Evolutionary conservation across 2,797 vertebrate species (phyloP).

Genomic region (Echeneis naucrates): DNA sequence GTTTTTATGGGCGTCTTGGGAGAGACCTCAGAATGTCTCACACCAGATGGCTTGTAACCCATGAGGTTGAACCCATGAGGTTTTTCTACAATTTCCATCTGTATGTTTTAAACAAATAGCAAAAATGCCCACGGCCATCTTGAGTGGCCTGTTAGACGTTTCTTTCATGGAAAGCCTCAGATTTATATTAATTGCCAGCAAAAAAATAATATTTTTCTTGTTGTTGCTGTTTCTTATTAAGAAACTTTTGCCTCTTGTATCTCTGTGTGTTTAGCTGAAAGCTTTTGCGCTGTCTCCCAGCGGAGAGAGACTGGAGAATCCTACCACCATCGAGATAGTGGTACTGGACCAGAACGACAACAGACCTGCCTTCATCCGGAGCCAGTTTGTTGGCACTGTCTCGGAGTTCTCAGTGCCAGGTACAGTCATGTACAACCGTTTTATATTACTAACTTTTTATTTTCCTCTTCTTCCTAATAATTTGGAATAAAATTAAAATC

Average conservation of each 20-base stretch:
- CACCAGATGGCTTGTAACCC: conserved; percentile 57
- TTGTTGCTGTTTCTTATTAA: too few relatives aligned
- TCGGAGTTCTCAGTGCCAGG: conserved; percentile 93
- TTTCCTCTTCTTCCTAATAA: neutral
- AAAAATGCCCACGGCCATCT: conserved; percentile 11
- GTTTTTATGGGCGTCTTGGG: conserved; percentile 70
- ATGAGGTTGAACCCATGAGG: conserved; percentile 43
- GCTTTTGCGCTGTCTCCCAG: conserved; percentile 94
- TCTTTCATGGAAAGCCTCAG: neutral
- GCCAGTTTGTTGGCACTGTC: conserved; percentile 85
- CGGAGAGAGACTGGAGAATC: conserved; percentile 92
- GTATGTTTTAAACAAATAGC: conserved; percentile 22
- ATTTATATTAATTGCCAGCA: neutral
- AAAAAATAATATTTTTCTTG: too few relatives aligned
- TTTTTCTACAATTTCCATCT: conserved; percentile 50
- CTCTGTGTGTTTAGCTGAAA: conserved; percentile 84
- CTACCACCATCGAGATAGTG: conserved; percentile 95
- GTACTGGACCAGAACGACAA: conserved; percentile 99
- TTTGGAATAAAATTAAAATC: conserved; percentile 6
- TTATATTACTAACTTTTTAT: neutral
- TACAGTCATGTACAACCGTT: conserved; percentile 53
- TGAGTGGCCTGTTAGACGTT: conserved; percentile 2
- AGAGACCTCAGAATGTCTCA: conserved; percentile 59
- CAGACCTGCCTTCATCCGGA: conserved; percentile 88
- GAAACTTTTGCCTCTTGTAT: conserved; percentile 23